Conservation (phyloP, 1,140 invertebrate genomes). For the Drosophila repletoides region DNA sequence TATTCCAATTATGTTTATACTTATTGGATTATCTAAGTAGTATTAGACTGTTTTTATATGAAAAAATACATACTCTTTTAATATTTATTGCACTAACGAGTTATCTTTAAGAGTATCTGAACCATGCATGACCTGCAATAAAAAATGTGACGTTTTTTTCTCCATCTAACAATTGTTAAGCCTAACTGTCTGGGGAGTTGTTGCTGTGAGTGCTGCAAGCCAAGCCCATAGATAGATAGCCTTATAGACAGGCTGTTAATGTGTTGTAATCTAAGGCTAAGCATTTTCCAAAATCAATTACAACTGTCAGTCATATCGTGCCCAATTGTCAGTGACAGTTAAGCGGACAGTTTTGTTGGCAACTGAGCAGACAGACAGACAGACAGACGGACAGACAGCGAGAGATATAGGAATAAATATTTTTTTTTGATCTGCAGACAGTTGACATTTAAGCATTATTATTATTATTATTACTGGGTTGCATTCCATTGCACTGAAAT, state of each 20-base stretch:
- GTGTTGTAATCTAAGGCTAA: conserved; percentile 72
- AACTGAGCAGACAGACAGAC: conserved; percentile 12
- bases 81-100: too few relatives aligned
- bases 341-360: conserved; percentile 54
- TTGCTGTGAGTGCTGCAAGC: conserved; percentile 14
- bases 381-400: neutral
- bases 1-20: too few relatives aligned
- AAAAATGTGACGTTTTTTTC: neutral
- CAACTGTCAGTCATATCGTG: conserved; percentile 70
- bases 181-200: conserved; percentile 15
- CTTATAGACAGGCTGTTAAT: conserved; percentile 48
- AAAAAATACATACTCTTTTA: too few relatives aligned
- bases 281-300: conserved; percentile 70
- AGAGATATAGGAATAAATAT: neutral
- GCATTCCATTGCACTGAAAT: conserved; percentile 20
- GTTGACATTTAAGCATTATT: conserved; percentile 43
- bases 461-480: too few relatives aligned
- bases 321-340: conserved; percentile 68
- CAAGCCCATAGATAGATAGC: conserved; percentile 25
- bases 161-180: conserved; percentile 4
- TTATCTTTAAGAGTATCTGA: too few relatives aligned
- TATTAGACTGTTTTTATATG: too few relatives aligned
- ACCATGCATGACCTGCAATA: neutral
- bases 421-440: conserved; percentile 39
- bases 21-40: too few relatives aligned